Percentiles rank a stretch among this genome's conserved stretches.
Conservation (phyloP, 1,140 invertebrate genomes). For the Nasonia vitripennis region DNA sequence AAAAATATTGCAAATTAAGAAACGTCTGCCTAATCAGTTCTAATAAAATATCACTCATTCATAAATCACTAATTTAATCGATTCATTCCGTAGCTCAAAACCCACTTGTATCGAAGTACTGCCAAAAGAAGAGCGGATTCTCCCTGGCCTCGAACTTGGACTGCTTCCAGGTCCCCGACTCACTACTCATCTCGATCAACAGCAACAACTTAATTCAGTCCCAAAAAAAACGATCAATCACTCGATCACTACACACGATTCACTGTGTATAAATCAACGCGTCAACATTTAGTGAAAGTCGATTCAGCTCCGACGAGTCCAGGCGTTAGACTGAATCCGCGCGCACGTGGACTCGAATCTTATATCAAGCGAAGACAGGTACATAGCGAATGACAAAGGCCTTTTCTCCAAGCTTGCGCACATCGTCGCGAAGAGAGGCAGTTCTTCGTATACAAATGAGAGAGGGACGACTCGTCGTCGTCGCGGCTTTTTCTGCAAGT, state of each 20-base stretch:
- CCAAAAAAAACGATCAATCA: no score
- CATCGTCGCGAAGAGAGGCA: neutral
- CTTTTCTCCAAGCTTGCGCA: no score
- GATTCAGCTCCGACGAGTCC: neutral
- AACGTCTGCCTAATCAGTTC: no score
- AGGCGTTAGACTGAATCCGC: neutral
- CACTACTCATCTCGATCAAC: neutral
- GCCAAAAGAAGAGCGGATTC: neutral
- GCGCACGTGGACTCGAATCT: neutral
- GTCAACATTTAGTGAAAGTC: neutral
- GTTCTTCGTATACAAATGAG: neutral
- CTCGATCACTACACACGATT: no score
- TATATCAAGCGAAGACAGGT: neutral
- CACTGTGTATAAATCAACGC: no score
- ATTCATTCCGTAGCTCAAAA: neutral
- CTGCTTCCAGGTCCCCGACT: neutral
- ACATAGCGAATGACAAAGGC: neutral
- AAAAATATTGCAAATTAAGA: no score
- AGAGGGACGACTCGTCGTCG: neutral
- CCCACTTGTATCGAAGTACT: constrained; percentile 16
- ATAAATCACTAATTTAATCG: no score
- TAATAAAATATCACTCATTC: no score
- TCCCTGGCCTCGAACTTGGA: neutral
- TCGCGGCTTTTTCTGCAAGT: no score
- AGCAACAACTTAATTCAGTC: no score